A percentile compares a stretch with the other conserved stretches of the same genome.
These are phyloP conservation scores for Masticophis lateralis DNA, from an alignment of 2,797 vertebrate species.

Conservation along the genomic window DNA sequence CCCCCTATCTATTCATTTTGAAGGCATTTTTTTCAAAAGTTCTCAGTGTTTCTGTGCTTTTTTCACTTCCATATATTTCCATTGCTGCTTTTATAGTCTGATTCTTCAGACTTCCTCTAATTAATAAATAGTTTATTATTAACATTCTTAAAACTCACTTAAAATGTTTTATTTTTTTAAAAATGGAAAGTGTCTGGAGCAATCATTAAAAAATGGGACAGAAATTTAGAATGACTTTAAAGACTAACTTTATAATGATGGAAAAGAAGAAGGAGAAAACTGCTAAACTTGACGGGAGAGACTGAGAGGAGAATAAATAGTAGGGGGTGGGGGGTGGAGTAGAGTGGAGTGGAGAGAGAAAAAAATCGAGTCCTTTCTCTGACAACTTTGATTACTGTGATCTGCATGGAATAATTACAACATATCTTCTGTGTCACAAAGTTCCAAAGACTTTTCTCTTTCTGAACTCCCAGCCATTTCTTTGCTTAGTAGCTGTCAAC, in stretches of 20 bases:
- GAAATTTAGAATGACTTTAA: background rate
- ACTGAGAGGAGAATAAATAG: constrained; percentile 37
- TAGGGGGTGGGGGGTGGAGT: constrained; percentile 10
- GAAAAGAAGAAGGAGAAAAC: constrained; percentile 23
- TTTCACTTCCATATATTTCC: background rate
- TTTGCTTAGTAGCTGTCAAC: constrained; percentile 50
- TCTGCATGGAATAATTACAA: constrained; percentile 37
- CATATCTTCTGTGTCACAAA: constrained; percentile 57
- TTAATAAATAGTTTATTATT: background rate
- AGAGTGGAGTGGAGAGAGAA: too few relatives aligned
- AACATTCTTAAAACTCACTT: background rate
- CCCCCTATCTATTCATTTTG: background rate
- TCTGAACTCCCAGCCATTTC: constrained; percentile 39
- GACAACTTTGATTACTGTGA: constrained; percentile 47
- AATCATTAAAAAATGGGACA: background rate
- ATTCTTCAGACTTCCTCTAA: background rate
- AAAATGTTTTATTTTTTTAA: constrained; percentile 5
- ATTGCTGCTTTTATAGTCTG: background rate
- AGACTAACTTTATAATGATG: constrained; percentile 14
- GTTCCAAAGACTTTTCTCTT: constrained; percentile 68
- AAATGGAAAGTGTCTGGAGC: background rate
- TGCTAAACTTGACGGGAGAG: constrained; percentile 43
- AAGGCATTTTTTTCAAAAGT: background rate
- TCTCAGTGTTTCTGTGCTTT: background rate
- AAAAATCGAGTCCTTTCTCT: background rate